A percentile compares a stretch with the other conserved stretches of the same genome.
phyloP scores from a whole-genome alignment of 2,888 invertebrate genomes.

The Phyto melanocephala region DNA sequence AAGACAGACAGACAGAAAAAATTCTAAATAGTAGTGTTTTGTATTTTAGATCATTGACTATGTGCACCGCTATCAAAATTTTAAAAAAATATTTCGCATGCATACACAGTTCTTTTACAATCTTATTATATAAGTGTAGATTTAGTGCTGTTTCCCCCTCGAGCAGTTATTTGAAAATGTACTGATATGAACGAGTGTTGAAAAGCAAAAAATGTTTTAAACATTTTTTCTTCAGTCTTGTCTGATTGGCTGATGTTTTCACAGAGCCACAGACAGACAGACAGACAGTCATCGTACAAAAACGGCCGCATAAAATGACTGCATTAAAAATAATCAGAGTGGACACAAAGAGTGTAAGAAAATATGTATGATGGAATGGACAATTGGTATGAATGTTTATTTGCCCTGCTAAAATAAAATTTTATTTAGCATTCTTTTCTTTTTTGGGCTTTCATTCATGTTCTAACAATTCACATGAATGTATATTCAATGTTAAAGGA shows the following conservation, averaged over 20 bases:
- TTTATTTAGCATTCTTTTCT: background rate
- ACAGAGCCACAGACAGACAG: too few species aligned
- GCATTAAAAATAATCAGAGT: slow-evolving; percentile 1
- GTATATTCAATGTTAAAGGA: slow-evolving; percentile 17
- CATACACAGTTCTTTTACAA: background rate
- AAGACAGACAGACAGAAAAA: too few species aligned
- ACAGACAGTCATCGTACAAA: background rate
- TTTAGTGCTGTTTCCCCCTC: too few species aligned
- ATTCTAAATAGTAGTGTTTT: too few species aligned
- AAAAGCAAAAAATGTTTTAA: background rate
- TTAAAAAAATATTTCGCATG: too few species aligned
- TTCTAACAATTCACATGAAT: background rate
- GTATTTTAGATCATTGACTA: too few species aligned
- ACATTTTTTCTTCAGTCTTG: background rate
- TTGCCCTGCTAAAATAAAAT: slow-evolving; percentile 5
- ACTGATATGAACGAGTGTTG: too few species aligned
- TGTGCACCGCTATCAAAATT: too few species aligned
- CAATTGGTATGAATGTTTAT: background rate
- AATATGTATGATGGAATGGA: background rate
- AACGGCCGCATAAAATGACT: background rate
- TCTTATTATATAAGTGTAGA: background rate
- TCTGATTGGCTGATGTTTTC: background rate
- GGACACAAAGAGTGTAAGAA: background rate
- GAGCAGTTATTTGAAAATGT: background rate
- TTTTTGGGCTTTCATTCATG: background rate